These are phyloP conservation scores for Zelostemma sp. DNA, from an alignment of 1,140 invertebrate genomes.

Conservation along the genomic window DNA sequence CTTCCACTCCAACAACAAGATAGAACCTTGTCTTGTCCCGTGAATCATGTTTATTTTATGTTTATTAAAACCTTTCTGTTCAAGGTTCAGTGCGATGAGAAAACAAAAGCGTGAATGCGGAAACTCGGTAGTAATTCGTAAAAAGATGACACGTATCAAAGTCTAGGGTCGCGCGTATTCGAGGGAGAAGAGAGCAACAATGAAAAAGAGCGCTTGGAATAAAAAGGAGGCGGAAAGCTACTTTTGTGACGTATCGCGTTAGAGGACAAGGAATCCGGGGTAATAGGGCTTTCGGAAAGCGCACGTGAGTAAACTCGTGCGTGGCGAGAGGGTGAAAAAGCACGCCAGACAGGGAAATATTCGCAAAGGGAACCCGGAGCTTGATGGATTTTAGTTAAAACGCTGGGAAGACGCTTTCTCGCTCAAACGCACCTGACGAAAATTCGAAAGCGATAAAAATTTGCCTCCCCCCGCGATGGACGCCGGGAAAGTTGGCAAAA, in stretches of 20 bases:
- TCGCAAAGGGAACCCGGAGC: neutral
- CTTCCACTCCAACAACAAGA: neutral
- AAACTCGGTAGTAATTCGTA: neutral
- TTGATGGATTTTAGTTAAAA: constrained; percentile 8
- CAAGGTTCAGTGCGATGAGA: neutral
- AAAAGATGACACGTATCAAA: constrained; percentile 8
- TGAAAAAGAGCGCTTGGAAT: constrained; percentile 9
- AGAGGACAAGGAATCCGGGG: constrained; percentile 20
- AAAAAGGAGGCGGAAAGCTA: constrained; percentile 12
- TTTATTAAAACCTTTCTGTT: neutral
- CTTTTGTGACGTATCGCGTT: constrained; percentile 23
- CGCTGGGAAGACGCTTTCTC: neutral
- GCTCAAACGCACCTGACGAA: neutral
- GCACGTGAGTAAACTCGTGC: constrained; percentile 28
- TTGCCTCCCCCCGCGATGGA: no score
- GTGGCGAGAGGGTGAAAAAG: constrained; percentile 9
- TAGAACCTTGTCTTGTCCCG: neutral
- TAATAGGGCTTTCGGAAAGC: constrained; percentile 23
- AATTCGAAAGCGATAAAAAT: neutral
- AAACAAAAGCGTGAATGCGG: neutral
- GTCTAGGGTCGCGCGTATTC: constrained; percentile 3
- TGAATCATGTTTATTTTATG: constrained; percentile 1
- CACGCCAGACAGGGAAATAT: constrained; percentile 7
- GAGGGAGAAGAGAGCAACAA: constrained; percentile 5
- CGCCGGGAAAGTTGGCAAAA: no score